These are phyloP conservation scores for Xylocopa sonorina DNA, from an alignment of 1,140 invertebrate genomes.

Conservation along the genomic window DNA sequence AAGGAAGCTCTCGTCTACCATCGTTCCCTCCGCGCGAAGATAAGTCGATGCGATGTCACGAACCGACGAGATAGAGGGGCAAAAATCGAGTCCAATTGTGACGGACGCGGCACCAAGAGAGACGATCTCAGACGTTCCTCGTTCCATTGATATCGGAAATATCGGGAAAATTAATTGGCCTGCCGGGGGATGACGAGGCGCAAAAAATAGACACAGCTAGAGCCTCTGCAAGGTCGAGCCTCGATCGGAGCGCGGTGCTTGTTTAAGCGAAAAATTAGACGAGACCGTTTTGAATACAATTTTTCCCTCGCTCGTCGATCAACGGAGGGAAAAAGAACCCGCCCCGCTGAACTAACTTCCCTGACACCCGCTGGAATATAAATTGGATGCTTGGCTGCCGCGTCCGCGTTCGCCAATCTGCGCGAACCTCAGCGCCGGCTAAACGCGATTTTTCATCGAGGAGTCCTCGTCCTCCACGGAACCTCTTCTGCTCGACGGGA, in stretches of 20 bases:
- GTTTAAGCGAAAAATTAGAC: conserved; percentile 38
- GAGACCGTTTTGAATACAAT: conserved; percentile 19
- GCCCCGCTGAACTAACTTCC: conserved; percentile 26
- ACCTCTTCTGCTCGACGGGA: too few species aligned
- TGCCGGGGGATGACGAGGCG: neutral
- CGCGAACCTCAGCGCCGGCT: neutral
- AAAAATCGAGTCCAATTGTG: conserved; percentile 23
- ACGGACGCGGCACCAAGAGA: neutral
- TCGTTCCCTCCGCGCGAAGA: neutral
- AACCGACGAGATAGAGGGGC: neutral
- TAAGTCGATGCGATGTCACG: neutral
- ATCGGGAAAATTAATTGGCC: conserved; percentile 24
- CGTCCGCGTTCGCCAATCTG: neutral
- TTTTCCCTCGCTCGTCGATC: conserved; percentile 4
- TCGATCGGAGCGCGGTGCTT: neutral
- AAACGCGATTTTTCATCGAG: neutral
- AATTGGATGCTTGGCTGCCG: conserved; percentile 23
- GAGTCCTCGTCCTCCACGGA: neutral
- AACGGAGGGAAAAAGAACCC: neutral
- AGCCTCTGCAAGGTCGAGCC: neutral
- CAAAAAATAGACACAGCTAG: neutral
- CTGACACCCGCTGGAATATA: conserved; percentile 23
- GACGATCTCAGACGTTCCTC: neutral
- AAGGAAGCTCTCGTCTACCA: neutral
- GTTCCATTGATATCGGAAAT: conserved; percentile 22